Conservation (phyloP, 2,113 vertebrate genomes). For the Vulpes lagopus region DNA sequence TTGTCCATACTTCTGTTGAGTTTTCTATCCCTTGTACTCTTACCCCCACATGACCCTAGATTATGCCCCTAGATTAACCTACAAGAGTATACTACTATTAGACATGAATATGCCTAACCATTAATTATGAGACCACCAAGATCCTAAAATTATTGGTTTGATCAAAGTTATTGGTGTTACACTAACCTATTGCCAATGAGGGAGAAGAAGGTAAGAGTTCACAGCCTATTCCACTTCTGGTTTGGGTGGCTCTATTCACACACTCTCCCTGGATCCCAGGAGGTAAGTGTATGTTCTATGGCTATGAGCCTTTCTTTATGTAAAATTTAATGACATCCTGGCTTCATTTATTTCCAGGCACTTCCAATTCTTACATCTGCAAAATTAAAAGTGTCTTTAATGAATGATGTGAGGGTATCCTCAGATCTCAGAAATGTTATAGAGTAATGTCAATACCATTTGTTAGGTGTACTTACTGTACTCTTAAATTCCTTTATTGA, state of each 20-base stretch:
- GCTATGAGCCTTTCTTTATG: neutral
- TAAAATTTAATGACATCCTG: neutral
- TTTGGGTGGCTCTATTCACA: neutral
- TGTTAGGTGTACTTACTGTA: neutral
- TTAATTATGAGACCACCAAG: neutral
- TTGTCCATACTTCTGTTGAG: neutral
- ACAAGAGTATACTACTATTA: neutral
- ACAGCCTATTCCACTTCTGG: neutral
- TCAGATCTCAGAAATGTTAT: neutral
- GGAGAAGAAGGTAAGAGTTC: neutral
- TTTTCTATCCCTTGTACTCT: neutral
- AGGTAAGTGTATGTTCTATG: neutral
- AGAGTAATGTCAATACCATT: neutral
- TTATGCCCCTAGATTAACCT: neutral
- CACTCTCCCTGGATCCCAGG: constrained; percentile 6
- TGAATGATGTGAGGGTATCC: neutral
- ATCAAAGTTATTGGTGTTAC: neutral
- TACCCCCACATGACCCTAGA: neutral
- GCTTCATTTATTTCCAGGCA: neutral
- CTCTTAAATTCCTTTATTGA: neutral
- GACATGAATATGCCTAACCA: neutral
- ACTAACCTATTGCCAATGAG: neutral
- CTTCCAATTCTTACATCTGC: constrained; percentile 7
- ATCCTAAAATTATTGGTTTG: neutral
- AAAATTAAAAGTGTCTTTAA: constrained; percentile 57